A percentile compares a stretch with the other conserved stretches of the same genome.
phyloP scores from a whole-genome alignment of 2,888 invertebrate genomes.

The Hydropsyche betteni region DNA sequence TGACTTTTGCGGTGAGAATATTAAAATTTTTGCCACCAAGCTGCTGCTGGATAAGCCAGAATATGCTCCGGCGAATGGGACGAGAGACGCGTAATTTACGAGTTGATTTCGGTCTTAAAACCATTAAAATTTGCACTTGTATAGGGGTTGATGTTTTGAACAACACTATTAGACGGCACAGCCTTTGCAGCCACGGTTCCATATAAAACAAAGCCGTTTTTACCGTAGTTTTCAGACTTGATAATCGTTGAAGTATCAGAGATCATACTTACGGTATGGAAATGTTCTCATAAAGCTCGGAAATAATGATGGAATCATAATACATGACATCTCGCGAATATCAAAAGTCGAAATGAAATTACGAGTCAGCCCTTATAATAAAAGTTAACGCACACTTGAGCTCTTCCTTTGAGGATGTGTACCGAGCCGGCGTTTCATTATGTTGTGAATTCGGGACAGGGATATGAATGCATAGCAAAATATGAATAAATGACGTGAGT shows the following conservation, averaged over 20 bases:
- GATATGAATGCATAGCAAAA: background rate
- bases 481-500: background rate
- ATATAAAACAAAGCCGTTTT: no score
- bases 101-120: constrained; percentile 43
- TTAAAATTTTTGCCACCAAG: constrained; percentile 46
- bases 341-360: constrained; percentile 38
- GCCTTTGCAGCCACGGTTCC: no score
- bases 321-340: constrained; percentile 15
- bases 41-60: constrained; percentile 11
- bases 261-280: no score
- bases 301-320: background rate
- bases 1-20: constrained; percentile 48
- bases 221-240: no score
- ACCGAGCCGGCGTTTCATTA: constrained; percentile 23
- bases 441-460: constrained; percentile 5
- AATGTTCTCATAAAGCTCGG: no score
- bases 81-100: constrained; percentile 45
- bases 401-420: constrained; percentile 47
- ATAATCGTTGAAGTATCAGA: no score
- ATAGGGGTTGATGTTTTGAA: background rate
- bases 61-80: constrained; percentile 31
- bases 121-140: constrained; percentile 32
- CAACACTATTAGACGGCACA: no score
- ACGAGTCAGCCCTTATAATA: constrained; percentile 43
- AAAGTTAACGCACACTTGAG: constrained; percentile 49